Evolutionary conservation across 2,797 vertebrate genomes (phyloP).

Genomic region (Cynodonichthys magdalenae): DNA sequence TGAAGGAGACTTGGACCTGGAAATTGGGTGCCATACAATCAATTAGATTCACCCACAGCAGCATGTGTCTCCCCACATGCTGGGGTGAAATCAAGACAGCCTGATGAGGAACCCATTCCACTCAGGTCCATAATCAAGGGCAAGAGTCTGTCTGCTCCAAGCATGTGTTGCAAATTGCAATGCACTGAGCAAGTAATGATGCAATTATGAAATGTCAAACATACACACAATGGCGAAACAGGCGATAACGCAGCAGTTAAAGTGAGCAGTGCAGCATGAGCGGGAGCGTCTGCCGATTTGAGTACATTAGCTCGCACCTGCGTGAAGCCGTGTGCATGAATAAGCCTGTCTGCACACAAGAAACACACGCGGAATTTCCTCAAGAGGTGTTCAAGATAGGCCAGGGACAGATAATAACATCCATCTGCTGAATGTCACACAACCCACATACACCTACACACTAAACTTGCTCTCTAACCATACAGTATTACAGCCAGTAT

Average conservation of each 20-base stretch:
- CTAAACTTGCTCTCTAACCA: constrained; percentile 48
- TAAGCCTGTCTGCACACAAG: constrained; percentile 2
- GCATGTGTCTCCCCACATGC: constrained; percentile 77
- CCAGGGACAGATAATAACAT: constrained; percentile 58
- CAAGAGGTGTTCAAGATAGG: constrained; percentile 55
- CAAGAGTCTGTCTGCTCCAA: constrained; percentile 70
- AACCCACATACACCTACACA: constrained; percentile 62
- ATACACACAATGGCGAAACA: constrained; percentile 49
- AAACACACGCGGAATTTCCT: constrained; percentile 31
- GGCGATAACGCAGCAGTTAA: constrained; percentile 38
- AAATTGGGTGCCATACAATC: constrained; percentile 81
- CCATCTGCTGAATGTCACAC: constrained; percentile 72
- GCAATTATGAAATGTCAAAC: constrained; percentile 76
- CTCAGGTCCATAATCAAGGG: constrained; percentile 78
- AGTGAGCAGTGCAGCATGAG: constrained; percentile 24
- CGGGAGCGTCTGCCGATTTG: constrained; percentile 13
- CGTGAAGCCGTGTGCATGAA: constrained; percentile 11
- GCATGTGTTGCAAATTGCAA: constrained; percentile 72
- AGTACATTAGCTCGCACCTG: constrained; percentile 13
- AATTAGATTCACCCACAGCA: constrained; percentile 80
- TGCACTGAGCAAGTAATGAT: constrained; percentile 69
- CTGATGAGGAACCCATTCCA: constrained; percentile 75
- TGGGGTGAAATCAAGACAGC: constrained; percentile 73
- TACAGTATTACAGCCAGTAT: constrained; percentile 35
- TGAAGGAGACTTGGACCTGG: constrained; percentile 74